Base-by-base conservation (phyloP, 2,113 vertebrate genomes). In the Mormoops blainvillei region DNA sequence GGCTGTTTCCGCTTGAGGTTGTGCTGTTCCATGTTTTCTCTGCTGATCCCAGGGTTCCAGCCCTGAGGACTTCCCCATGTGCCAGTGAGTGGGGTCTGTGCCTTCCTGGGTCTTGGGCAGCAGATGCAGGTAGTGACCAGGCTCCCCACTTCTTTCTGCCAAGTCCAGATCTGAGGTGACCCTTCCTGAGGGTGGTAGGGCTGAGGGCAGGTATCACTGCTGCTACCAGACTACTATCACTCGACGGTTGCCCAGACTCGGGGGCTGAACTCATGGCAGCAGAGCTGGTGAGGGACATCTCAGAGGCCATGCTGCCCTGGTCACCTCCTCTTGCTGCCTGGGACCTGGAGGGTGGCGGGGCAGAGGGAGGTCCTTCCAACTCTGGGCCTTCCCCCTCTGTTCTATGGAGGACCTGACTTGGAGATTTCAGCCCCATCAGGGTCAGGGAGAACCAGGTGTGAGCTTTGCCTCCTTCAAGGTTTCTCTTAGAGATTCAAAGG, bases 371-470 rank as follows among this genome's bases (percentile, higher is more conserved):
- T 14, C 24, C 70, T 13, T 2, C 41, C 71, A 36, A 31, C 41
- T 7, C 0, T 24, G 18, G 61, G 15, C 24, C 43, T 61, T 78
- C 61, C 48, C 48, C 52, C 16, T 12, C 1, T 74, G 48, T 48
- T 41, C 41, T 36, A 3, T 9, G 26, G 48, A 13, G 18, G 15
- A 48, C 61, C 71, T 65, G 70, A 63, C 28, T 50, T 58, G 20
- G 33, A 68, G 33, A 43, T 41, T 91, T 94, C 82, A 77, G 78
- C 65, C 92, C 96, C 22, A 38, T 78, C 54, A 76, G 52, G 63
- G 48, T 90, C 74, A 56, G 95, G 81, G 93, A 97, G 98, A 97
- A 96, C 73, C 73, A 63, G 95, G 0, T 31, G 71, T 16, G 22
- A 45, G 1, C 63, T 7, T 12, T 19, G 13, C 13, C 43, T 33